phyloP scores from a whole-genome alignment of 2,888 invertebrate species.

The Hypsopygia costalis region DNA sequence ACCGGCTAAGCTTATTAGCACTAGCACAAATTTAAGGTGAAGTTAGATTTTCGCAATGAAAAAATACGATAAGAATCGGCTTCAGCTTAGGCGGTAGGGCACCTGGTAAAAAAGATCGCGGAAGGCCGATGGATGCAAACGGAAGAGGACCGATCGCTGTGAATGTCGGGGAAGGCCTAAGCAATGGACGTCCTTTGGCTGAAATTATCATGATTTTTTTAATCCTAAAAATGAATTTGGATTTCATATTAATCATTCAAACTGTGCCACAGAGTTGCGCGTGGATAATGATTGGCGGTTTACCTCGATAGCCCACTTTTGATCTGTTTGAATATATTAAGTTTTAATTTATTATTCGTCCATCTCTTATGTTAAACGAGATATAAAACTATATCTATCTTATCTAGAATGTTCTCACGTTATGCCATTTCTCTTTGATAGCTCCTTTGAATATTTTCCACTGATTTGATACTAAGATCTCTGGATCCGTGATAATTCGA shows the following conservation, averaged over 20 bases:
- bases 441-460: constrained; percentile 4
- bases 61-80: no score
- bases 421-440: constrained; percentile 2
- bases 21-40: no score
- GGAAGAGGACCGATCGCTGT: no score
- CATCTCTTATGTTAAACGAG: background rate
- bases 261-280: background rate
- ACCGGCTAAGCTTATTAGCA: no score
- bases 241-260: background rate
- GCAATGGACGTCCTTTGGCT: no score
- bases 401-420: constrained; percentile 4
- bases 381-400: background rate
- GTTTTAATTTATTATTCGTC: background rate
- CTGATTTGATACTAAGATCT: background rate
- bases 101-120: no score
- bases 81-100: no score
- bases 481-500: background rate
- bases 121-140: no score
- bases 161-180: no score
- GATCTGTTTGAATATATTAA: background rate
- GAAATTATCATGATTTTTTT: no score
- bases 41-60: no score
- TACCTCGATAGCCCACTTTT: background rate
- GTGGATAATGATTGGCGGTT: background rate
- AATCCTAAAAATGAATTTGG: background rate